These are phyloP conservation scores for Anarhynchus alexandrinus DNA, from an alignment of 2,113 vertebrate genomes.

Conservation along the genomic window DNA sequence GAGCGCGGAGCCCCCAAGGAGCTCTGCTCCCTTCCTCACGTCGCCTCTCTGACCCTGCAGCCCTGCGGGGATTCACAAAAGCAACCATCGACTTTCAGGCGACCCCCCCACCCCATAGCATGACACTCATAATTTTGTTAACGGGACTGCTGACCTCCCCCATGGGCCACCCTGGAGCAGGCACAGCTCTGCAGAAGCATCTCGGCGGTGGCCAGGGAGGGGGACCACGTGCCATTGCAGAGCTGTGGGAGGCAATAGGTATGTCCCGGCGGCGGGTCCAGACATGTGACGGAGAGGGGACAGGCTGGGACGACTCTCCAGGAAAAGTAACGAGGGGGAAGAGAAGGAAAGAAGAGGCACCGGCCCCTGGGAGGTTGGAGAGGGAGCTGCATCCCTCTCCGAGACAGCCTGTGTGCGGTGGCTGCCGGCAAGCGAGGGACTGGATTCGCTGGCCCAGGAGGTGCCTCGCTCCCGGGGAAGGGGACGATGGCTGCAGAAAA, in stretches of 20 bases:
- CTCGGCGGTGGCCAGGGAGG: accelerated
- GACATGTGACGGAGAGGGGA: not conserved
- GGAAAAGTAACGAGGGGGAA: accelerated
- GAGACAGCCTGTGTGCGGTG: accelerated
- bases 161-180: accelerated
- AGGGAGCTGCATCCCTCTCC: not conserved
- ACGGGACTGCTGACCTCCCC: accelerated
- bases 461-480: not conserved
- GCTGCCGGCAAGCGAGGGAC: not conserved
- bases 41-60: not conserved
- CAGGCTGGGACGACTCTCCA: not conserved
- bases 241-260: accelerated
- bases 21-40: accelerated
- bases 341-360: not conserved
- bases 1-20: accelerated
- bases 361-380: not conserved
- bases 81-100: accelerated
- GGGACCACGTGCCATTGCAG: accelerated
- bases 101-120: accelerated
- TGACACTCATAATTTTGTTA: accelerated
- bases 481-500: not conserved
- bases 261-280: accelerated
- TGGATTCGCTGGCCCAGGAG: not conserved
- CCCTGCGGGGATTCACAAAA: accelerated
- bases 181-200: not conserved